Conservation (phyloP, 1,140 invertebrate genomes). For the Homalodisca vitripennis region DNA sequence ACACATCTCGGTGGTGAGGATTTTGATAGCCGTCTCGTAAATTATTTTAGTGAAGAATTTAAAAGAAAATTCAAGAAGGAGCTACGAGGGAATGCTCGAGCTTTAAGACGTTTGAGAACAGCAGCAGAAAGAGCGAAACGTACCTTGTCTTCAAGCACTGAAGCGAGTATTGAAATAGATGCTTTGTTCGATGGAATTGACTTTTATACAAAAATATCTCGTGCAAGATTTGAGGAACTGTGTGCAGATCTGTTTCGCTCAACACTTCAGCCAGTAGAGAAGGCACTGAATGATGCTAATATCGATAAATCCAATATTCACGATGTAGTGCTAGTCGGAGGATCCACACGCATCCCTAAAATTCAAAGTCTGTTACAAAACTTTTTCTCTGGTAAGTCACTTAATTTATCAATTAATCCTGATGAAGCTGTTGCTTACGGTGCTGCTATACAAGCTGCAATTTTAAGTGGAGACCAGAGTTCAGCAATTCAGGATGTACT, state of each 20-base stretch:
- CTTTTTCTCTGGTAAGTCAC: conserved; percentile 61
- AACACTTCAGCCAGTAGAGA: conserved; percentile 62
- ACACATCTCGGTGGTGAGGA: no score
- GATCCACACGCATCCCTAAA: conserved; percentile 70
- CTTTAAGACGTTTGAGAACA: conserved; percentile 61
- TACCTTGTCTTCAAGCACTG: conserved; percentile 57
- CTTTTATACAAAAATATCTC: conserved; percentile 59
- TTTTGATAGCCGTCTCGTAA: conserved; percentile 78
- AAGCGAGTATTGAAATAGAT: conserved; percentile 58
- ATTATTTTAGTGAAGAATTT: conserved; percentile 62
- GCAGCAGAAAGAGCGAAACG: conserved; percentile 62
- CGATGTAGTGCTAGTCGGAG: conserved; percentile 78
- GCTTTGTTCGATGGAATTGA: conserved; percentile 58
- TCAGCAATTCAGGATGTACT: conserved; percentile 57
- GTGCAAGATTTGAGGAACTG: conserved; percentile 64
- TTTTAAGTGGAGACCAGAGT: conserved; percentile 57
- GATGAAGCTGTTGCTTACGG: conserved; percentile 67
- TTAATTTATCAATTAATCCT: conserved; percentile 67
- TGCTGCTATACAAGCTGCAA: conserved; percentile 64
- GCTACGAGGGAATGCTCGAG: conserved; percentile 50
- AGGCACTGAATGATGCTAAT: conserved; percentile 69
- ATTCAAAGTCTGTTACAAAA: conserved; percentile 58
- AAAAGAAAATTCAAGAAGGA: conserved; percentile 56
- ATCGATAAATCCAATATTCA: conserved; percentile 82
- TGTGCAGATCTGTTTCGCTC: conserved; percentile 59